Percentiles rank a stretch among this genome's conserved stretches.
Conservation (phyloP, 2,797 vertebrate genomes). For the Poecilia picta region DNA sequence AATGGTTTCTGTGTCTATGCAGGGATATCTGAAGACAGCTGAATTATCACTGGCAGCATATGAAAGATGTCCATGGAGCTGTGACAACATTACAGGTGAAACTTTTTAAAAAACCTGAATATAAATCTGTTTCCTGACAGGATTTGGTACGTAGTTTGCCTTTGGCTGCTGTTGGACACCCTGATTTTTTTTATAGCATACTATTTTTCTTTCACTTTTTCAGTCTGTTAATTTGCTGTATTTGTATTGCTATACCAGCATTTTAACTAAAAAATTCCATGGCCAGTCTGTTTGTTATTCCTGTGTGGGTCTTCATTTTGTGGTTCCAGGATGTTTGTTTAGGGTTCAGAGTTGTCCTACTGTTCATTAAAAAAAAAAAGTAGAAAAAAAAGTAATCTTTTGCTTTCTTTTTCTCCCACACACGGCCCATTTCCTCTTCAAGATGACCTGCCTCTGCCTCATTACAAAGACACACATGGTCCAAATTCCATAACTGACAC, state of each 20-base stretch:
- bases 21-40: slow-evolving; percentile 72
- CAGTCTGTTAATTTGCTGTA: neutral
- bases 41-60: slow-evolving; percentile 65
- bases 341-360: slow-evolving; percentile 23
- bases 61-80: slow-evolving; percentile 63
- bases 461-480: slow-evolving; percentile 2
- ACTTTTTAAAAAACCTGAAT: neutral
- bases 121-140: neutral
- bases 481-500: slow-evolving; percentile 29
- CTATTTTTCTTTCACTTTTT: neutral
- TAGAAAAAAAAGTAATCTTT: slow-evolving; percentile 10
- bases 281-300: slow-evolving; percentile 37
- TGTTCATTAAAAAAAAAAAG: slow-evolving; percentile 8
- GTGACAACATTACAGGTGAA: slow-evolving; percentile 71
- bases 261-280: slow-evolving; percentile 9
- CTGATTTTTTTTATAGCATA: slow-evolving; percentile 6
- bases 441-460: slow-evolving; percentile 47
- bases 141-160: neutral
- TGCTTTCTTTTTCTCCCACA: slow-evolving; percentile 3
- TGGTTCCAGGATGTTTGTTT: slow-evolving; percentile 44
- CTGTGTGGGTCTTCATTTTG: slow-evolving; percentile 37
- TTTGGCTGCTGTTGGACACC: slow-evolving; percentile 1
- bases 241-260: neutral
- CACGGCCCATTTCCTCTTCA: slow-evolving; percentile 10
- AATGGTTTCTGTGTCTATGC: slow-evolving; percentile 22